Evolutionary conservation across 2,113 vertebrate species (phyloP).

Genomic region (Boulengeromyrus knoepffleri): DNA sequence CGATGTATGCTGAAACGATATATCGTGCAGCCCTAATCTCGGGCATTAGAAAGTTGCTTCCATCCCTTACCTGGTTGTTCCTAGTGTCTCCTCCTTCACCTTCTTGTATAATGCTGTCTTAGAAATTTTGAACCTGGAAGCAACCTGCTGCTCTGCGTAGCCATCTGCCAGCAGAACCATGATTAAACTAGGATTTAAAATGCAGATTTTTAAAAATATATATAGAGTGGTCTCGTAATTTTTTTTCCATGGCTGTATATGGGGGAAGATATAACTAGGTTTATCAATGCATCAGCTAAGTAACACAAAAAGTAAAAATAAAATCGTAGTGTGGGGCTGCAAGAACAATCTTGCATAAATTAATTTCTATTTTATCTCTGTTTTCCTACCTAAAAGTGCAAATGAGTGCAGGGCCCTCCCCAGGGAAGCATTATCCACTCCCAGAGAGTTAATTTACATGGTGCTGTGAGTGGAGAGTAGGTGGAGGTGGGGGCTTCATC

Average conservation of each 20-base stretch:
- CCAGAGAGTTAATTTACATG: neutral
- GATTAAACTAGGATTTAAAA: neutral
- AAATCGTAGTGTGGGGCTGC: neutral
- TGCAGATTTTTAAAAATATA: neutral
- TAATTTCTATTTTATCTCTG: neutral
- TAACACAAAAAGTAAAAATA: neutral
- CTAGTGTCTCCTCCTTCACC: neutral
- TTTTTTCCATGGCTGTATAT: neutral
- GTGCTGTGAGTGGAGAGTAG: neutral
- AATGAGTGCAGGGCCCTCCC: neutral
- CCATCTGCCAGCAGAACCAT: neutral
- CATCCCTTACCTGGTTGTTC: neutral
- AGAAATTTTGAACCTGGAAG: neutral
- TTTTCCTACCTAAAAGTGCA: slow-evolving; percentile 1
- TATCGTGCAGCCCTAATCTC: too few species aligned
- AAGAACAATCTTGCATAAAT: neutral
- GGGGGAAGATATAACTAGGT: neutral
- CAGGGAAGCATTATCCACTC: neutral
- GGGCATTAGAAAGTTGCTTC: neutral
- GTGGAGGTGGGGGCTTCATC: neutral
- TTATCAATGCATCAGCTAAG: neutral
- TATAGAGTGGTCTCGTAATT: neutral
- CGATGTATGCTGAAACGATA: too few species aligned
- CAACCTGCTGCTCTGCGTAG: neutral
- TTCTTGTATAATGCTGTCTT: neutral